Percentiles rank a stretch among this genome's conserved stretches.
phyloP scores from a whole-genome alignment of 2,888 invertebrate genomes.

The Lymantria dispar region DNA sequence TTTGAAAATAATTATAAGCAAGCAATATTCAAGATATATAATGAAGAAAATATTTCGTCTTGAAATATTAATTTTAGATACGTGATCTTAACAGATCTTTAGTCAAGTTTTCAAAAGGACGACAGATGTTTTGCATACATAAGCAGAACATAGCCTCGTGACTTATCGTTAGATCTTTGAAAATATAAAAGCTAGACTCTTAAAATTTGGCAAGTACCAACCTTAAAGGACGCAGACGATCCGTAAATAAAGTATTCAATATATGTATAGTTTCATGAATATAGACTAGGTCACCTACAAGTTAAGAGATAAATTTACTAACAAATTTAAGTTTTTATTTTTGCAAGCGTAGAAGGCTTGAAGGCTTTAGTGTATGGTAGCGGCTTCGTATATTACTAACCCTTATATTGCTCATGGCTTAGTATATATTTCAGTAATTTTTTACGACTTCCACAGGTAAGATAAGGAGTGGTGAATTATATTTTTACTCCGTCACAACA shows the following conservation, averaged over 20 bases:
- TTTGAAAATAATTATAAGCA: too few relatives aligned
- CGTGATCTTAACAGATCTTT: too few relatives aligned
- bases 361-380: too few relatives aligned
- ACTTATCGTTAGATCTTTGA: not conserved
- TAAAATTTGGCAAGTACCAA: not conserved
- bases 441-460: too few relatives aligned
- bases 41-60: too few relatives aligned
- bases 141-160: not conserved
- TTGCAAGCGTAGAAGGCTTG: not conserved
- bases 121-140: not conserved
- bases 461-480: too few relatives aligned
- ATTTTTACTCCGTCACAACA: too few relatives aligned
- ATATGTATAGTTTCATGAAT: not conserved
- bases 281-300: constrained; percentile 3
- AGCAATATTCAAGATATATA: too few relatives aligned
- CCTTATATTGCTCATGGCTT: too few relatives aligned
- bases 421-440: too few relatives aligned
- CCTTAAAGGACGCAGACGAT: not conserved
- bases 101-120: not conserved
- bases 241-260: not conserved
- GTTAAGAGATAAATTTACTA: not conserved
- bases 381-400: too few relatives aligned
- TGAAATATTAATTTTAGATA: too few relatives aligned
- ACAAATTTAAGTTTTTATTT: not conserved
- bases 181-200: not conserved